A percentile compares a stretch with the other conserved stretches of the same genome.
Evolutionary conservation across 2,113 vertebrate genomes (phyloP).

Genomic region (Microcebus griseorufus): DNA sequence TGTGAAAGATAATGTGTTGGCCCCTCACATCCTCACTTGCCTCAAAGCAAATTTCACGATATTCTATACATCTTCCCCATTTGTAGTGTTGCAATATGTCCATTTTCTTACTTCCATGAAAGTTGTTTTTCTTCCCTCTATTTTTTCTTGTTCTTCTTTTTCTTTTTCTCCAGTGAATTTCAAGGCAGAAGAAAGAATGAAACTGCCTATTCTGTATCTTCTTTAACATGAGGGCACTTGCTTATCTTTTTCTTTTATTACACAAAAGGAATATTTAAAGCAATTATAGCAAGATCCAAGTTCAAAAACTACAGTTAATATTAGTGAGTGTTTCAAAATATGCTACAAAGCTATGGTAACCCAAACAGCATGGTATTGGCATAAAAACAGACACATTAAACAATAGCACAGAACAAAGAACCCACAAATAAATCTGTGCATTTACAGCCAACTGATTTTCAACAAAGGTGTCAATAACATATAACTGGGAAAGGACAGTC

Average conservation of each 20-base stretch:
- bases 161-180: neutral
- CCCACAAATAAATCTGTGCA: neutral
- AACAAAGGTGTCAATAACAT: neutral
- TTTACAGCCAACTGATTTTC: neutral
- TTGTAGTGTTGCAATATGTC: neutral
- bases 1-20: neutral
- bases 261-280: constrained; percentile 44
- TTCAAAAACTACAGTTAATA: constrained; percentile 35
- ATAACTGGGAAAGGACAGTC: neutral
- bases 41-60: neutral
- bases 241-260: neutral
- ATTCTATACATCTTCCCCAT: neutral
- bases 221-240: neutral
- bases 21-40: neutral
- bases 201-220: neutral
- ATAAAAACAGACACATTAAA: neutral
- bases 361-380: neutral
- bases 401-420: neutral
- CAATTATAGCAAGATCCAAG: constrained; percentile 41
- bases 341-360: neutral
- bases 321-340: neutral
- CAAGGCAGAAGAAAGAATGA: neutral
- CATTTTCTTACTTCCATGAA: neutral
- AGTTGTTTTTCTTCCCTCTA: neutral
- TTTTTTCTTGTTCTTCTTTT: neutral